These are phyloP conservation scores for Antheraea mylitta DNA, from an alignment of 1,140 invertebrate species.

Conservation along the genomic window DNA sequence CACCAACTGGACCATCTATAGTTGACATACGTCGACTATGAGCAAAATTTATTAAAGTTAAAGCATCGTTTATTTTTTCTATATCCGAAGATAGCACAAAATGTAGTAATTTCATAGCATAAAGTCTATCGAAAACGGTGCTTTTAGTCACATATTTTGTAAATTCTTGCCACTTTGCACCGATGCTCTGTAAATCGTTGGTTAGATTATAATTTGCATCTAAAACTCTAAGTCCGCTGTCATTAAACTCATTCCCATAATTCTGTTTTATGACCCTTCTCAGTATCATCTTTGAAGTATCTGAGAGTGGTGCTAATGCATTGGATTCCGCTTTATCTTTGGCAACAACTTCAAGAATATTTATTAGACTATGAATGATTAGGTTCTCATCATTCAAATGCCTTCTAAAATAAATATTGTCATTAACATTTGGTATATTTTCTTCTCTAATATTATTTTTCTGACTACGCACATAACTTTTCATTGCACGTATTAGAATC, in stretches of 20 bases:
- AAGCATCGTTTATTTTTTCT: conserved; percentile 42
- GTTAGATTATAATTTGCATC: conserved; percentile 38
- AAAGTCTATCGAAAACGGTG: conserved; percentile 26
- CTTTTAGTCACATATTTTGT: conserved; percentile 24
- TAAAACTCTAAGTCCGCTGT: conserved; percentile 21
- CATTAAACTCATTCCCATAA: conserved; percentile 28
- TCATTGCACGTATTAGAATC: conserved; percentile 38
- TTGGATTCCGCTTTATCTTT: conserved; percentile 28
- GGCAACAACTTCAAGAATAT: conserved; percentile 38
- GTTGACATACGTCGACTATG: conserved; percentile 35
- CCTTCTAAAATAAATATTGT: conserved; percentile 7
- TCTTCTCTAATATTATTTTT: conserved; percentile 16
- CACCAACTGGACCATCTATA: conserved; percentile 26
- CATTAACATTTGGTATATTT: conserved; percentile 14
- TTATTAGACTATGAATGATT: conserved; percentile 16
- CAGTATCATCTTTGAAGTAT: conserved; percentile 32
- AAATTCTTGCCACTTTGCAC: conserved; percentile 37
- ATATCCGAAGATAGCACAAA: conserved; percentile 39
- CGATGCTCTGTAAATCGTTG: conserved; percentile 38
- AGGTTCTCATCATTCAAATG: not conserved
- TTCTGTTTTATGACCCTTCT: conserved; percentile 36
- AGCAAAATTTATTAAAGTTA: conserved; percentile 35
- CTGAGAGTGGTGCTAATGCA: conserved; percentile 29
- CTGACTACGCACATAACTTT: conserved; percentile 34
- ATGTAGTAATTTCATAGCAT: conserved; percentile 46